phyloP scores from a whole-genome alignment of 2,888 invertebrate species.

The Trachelus tabidus region DNA sequence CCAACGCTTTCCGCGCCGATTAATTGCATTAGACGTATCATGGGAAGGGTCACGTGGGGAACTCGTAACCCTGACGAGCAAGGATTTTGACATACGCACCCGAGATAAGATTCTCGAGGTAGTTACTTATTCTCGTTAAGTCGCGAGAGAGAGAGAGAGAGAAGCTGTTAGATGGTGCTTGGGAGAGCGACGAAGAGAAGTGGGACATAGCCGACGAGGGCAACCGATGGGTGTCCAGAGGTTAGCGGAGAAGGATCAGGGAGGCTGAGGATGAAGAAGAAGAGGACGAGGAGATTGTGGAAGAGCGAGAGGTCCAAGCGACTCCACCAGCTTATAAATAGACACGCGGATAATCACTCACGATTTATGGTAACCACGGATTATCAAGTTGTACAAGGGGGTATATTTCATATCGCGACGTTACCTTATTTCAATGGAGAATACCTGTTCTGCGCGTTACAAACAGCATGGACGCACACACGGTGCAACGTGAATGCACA shows the following conservation, averaged over 20 bases:
- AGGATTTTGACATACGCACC: neutral
- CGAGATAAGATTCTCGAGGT: neutral
- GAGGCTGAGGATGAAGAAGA: neutral
- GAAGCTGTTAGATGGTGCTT: slow-evolving; percentile 4
- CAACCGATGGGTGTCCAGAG: slow-evolving; percentile 19
- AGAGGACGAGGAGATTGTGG: neutral
- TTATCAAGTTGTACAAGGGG: slow-evolving; percentile 66
- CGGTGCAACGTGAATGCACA: slow-evolving; percentile 28
- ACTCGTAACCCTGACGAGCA: neutral
- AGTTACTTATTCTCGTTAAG: neutral
- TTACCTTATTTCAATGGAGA: slow-evolving; percentile 62
- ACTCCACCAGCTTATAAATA: slow-evolving; percentile 61
- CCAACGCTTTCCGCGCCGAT: slow-evolving; percentile 32
- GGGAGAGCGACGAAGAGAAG: slow-evolving; percentile 16
- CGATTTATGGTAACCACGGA: slow-evolving; percentile 67
- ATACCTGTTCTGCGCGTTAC: slow-evolving; percentile 57
- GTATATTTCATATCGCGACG: slow-evolving; percentile 65
- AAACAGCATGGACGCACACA: slow-evolving; percentile 46
- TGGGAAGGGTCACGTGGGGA: slow-evolving; percentile 20
- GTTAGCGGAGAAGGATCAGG: neutral
- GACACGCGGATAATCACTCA: slow-evolving; percentile 65
- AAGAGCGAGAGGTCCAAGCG: neutral
- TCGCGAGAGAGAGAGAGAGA: slow-evolving; percentile 19
- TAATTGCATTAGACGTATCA: slow-evolving; percentile 44
- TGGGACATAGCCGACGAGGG: slow-evolving; percentile 34